These are phyloP conservation scores for Poeciliopsis retropinna DNA, from an alignment of 2,113 vertebrate species.

Conservation along the genomic window DNA sequence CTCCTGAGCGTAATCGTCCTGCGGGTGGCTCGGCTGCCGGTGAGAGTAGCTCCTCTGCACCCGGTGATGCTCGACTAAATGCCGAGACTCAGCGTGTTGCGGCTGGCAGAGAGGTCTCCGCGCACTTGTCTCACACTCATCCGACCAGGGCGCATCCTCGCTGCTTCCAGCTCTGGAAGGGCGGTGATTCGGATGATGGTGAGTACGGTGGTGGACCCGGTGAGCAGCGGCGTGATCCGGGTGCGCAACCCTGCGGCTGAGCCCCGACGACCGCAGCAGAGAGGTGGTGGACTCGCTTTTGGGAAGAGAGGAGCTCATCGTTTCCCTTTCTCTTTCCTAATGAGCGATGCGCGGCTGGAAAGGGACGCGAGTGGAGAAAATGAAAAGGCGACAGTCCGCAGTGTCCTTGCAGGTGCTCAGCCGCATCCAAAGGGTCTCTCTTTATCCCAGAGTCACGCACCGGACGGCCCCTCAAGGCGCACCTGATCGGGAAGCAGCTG, in stretches of 20 bases:
- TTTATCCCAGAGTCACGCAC: conserved; percentile 9
- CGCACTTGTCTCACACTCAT: conserved; percentile 85
- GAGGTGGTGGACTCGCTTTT: conserved; percentile 92
- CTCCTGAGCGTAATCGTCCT: conserved; percentile 46
- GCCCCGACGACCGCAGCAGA: conserved; percentile 79
- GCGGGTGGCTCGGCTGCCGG: conserved; percentile 41
- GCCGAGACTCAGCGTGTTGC: conserved; percentile 59
- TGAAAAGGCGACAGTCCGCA: conserved; percentile 36
- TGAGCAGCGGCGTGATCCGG: conserved; percentile 57
- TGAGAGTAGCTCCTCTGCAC: conserved; percentile 57
- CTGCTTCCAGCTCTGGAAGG: conserved; percentile 59
- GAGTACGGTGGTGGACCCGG: conserved; percentile 50
- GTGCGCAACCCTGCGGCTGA: conserved; percentile 65
- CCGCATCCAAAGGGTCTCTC: conserved; percentile 21
- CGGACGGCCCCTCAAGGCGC: conserved; percentile 5
- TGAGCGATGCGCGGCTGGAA: conserved; percentile 23
- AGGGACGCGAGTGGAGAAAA: conserved; percentile 34
- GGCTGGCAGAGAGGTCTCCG: conserved; percentile 92
- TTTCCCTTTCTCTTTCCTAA: conserved; percentile 17
- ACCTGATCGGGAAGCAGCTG: conserved; percentile 43
- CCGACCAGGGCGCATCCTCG: conserved; percentile 64
- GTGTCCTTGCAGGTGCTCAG: conserved; percentile 55
- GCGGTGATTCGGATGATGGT: conserved; percentile 27
- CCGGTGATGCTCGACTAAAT: conserved; percentile 37
- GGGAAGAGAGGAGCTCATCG: conserved; percentile 88